These are phyloP conservation scores for Otocyon megalotis DNA, from an alignment of 2,113 vertebrate species.

Conservation along the genomic window DNA sequence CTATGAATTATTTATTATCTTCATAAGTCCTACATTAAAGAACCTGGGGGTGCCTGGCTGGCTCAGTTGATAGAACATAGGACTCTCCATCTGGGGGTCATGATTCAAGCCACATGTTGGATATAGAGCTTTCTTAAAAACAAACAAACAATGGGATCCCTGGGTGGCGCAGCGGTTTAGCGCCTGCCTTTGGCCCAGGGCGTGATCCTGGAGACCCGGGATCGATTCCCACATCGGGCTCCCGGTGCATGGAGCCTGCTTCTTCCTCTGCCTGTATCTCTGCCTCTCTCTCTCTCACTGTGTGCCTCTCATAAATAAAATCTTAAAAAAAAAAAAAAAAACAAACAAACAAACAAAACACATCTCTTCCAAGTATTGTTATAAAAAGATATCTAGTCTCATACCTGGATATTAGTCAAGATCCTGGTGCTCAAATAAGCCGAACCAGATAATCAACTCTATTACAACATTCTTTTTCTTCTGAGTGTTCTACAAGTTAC, in stretches of 20 bases:
- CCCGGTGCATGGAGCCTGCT: too few species aligned
- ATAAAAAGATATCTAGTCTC: not conserved
- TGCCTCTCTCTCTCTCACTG: too few species aligned
- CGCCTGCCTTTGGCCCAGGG: too few species aligned
- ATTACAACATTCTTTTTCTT: not conserved
- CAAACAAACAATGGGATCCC: not conserved
- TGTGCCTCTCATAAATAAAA: too few species aligned
- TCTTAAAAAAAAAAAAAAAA: too few species aligned
- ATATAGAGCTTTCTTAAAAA: not conserved
- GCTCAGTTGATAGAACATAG: not conserved
- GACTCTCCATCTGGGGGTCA: not conserved
- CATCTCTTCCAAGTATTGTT: not conserved
- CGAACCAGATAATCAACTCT: not conserved
- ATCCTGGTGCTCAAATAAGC: not conserved
- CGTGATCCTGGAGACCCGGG: too few species aligned
- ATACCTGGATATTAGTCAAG: not conserved
- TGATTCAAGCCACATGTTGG: not conserved
- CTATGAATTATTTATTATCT: not conserved
- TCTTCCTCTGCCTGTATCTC: too few species aligned
- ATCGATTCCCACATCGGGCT: too few species aligned
- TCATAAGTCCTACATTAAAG: slow-evolving; percentile 15
- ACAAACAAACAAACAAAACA: not conserved
- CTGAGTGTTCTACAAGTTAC: not conserved
- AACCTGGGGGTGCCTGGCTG: not conserved
- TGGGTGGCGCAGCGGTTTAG: too few species aligned